Evolutionary conservation across 2,113 vertebrate species (phyloP).

Genomic region (Sclerurus mexicanus): DNA sequence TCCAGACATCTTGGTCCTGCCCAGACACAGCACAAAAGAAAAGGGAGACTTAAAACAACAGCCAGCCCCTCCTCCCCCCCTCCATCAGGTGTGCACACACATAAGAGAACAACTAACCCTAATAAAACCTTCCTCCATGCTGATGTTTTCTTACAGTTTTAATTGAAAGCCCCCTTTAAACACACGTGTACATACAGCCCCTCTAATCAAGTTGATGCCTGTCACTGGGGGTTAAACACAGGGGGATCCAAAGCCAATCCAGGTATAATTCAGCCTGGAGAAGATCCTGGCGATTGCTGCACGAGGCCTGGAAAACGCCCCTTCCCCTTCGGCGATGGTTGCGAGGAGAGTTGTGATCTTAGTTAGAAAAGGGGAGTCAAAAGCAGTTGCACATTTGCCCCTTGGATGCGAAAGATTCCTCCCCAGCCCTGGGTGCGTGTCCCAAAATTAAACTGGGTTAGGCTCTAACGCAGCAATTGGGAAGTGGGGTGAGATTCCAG

Average conservation of each 20-base stretch:
- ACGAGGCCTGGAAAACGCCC: not conserved
- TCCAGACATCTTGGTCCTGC: constrained; percentile 72
- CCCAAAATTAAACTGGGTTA: not conserved
- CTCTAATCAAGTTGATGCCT: not conserved
- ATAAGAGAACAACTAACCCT: not conserved
- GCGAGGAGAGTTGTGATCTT: not conserved
- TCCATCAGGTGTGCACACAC: constrained; percentile 18
- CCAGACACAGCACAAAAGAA: constrained; percentile 57
- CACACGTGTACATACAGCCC: not conserved
- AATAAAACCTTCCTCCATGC: not conserved
- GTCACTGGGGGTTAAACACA: not conserved
- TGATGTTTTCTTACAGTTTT: not conserved
- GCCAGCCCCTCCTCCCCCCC: constrained; percentile 21
- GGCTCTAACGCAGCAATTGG: accelerated
- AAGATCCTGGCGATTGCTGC: not conserved
- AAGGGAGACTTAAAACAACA: constrained; percentile 49
- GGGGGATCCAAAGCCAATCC: not conserved
- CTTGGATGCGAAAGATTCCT: not conserved
- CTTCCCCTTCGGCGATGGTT: not conserved
- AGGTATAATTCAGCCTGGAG: not conserved
- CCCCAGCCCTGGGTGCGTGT: too few relatives aligned
- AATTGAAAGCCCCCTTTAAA: not conserved
- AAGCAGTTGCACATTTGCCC: not conserved
- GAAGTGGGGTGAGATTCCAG: accelerated
- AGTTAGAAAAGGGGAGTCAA: not conserved